Base-by-base conservation (phyloP, 2,888 invertebrate genomes). In the Rotaria magnacalcarata region DNA sequence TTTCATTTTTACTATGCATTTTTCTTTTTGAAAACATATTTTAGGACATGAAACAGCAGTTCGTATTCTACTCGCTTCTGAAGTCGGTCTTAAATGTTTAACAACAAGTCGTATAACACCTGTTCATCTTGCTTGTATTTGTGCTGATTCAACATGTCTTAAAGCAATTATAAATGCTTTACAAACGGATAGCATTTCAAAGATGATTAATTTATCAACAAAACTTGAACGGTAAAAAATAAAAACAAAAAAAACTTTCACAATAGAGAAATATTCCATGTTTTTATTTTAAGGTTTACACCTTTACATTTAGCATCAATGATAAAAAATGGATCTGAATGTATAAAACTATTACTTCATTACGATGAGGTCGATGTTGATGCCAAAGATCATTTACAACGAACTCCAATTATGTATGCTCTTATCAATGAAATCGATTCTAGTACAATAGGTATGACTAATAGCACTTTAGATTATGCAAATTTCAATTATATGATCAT, bases 41-140 rank as follows among this genome's bases (percentile, higher is more conserved):
- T 21, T 8, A 80, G 80, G 80, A 47, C 80, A 80, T 80, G 80
- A 80, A 47, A 80, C 80, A 24, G 80, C 80, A n/a, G 80, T 80
- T 80, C 80, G 80, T 47, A 47, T 47, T 80, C 43, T 80, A 11
- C 43, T 80, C 11, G 80, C 24, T 41, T 80, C 80, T 47, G 80
- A 47, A 41, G 3, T 80, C 47, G 14, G 47, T 80, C n/a, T 80
- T 47, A n/a, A 24, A 80, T 80, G 80, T 80, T 80, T 43, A 5
- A 80, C 47, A 80, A 80, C 80, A 43, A 80, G 80, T 80, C 80
- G 47, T 24, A 80, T 80, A 7, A 80, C 80, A 47, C 80, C 80
- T 21, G 24, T 80, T 47, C 80, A 80, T 80, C 47, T 80, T 24
- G 80, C 80, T 47, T 80, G 80, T 24, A 47, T 47, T 0, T 21